Base-by-base conservation (phyloP, 2,113 vertebrate genomes). In the Enhydra lutris region DNA sequence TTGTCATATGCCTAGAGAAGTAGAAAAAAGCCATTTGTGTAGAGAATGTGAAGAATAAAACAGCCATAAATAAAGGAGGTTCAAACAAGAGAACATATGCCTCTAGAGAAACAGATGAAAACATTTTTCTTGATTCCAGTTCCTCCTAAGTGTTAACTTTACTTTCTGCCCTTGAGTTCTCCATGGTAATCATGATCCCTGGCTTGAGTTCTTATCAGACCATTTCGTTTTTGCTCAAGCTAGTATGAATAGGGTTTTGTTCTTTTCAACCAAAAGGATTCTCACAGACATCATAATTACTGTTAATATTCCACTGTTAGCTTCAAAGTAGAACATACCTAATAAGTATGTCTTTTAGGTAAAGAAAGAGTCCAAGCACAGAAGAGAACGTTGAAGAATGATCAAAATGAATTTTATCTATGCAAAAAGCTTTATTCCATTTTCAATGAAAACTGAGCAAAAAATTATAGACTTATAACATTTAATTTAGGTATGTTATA, bases 401-500 rank as follows among this genome's bases (percentile, higher is more conserved):
- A 80, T 26, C 20, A 61, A 92, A 92, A 89, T 85, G 47, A 96
- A 91, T 89, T 89, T 84, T 50, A 94, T 61, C 23, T 57, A 91
- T 47, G 7, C 63, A 42, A 92, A 92, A 15, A 73, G 8, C 65
- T 69, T 71, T 94, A 23, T 55, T 89, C 47, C 24, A 69, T 85
- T n/a, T 82, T 90, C 57, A 81, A 55, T 55, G 11, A 90, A 89
- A 82, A 26, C 15, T 81, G 34, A 89, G 63, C 23, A 89, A 93
- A 47, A 93, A 47, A 59, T 84, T 50, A 45, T 24, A 92, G 36
- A 63, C 26, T 85, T 86, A 90, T 50, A 86, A 94, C 26, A 45
- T 81, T 67, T 52, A 24, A 94, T 91, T 52, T 96, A 87, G 14
- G 3, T 76, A 82, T 6, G 8, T 79, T 47, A 79, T 79, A 79